phyloP scores from a whole-genome alignment of 2,797 vertebrate genomes.

The Podargus strigoides region DNA sequence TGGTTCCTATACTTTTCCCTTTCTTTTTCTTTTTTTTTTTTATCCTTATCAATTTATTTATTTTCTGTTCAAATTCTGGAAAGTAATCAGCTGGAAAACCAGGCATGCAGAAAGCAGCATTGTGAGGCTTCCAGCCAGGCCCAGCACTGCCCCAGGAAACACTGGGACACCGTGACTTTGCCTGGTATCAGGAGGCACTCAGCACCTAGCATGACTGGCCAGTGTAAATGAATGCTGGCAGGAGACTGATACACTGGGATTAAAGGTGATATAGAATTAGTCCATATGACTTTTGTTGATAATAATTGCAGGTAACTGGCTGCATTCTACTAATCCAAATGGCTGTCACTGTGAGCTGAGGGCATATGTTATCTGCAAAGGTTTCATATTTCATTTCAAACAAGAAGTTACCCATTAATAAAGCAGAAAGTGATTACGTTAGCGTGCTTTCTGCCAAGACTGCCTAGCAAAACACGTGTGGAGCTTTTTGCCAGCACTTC shows the following conservation, averaged over 20 bases:
- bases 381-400: background rate
- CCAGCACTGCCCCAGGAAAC: background rate
- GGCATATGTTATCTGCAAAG: background rate
- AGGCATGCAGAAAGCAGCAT: background rate
- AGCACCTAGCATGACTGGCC: background rate
- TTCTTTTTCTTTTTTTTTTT: background rate
- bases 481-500: background rate
- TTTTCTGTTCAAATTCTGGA: background rate
- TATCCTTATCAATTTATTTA: background rate
- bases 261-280: slow-evolving; percentile 16
- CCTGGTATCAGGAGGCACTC: slow-evolving; percentile 22
- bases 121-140: slow-evolving; percentile 19
- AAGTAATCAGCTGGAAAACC: background rate
- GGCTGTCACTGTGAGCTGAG: accelerated
- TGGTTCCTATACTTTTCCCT: background rate
- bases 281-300: background rate
- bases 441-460: background rate
- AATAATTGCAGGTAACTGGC: slow-evolving; percentile 18
- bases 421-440: background rate
- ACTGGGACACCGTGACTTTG: background rate
- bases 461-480: background rate
- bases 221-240: background rate
- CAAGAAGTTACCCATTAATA: slow-evolving; percentile 23
- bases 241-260: background rate
- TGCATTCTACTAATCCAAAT: background rate